These are phyloP conservation scores for Venustoraphidia nigricollis DNA, from an alignment of 2,888 invertebrate species.

Conservation along the genomic window DNA sequence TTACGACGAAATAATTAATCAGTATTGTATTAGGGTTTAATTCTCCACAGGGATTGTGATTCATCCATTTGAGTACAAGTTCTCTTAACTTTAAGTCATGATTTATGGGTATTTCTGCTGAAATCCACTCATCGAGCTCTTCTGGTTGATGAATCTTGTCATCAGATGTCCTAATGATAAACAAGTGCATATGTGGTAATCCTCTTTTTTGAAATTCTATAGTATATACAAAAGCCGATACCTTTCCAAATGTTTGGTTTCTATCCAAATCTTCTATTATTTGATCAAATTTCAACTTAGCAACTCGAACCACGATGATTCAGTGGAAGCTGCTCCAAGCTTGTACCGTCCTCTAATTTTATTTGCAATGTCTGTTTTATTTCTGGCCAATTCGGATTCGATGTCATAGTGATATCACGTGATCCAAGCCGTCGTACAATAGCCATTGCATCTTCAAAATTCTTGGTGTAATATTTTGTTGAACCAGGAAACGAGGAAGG, in stretches of 20 bases:
- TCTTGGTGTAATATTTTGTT: slow-evolving; percentile 9
- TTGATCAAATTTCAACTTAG: slow-evolving; percentile 11
- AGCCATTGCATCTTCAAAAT: slow-evolving; percentile 14
- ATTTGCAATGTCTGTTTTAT: slow-evolving; percentile 12
- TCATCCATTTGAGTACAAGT: slow-evolving; percentile 11
- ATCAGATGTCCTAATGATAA: slow-evolving; percentile 10
- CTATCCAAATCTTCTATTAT: slow-evolving; percentile 11
- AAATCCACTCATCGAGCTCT: slow-evolving; percentile 12
- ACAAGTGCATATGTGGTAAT: background rate
- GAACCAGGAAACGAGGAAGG: slow-evolving; percentile 10
- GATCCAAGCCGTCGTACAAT: slow-evolving; percentile 12
- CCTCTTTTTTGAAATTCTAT: no score
- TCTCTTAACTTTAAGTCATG: slow-evolving; percentile 11
- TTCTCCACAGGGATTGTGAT: slow-evolving; percentile 10
- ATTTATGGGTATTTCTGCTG: slow-evolving; percentile 12
- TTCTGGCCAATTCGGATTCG: slow-evolving; percentile 16
- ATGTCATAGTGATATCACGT: slow-evolving; percentile 15
- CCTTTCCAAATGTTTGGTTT: slow-evolving; percentile 11
- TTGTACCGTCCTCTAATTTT: slow-evolving; percentile 11
- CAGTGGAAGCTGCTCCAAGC: slow-evolving; percentile 11
- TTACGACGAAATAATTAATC: no score
- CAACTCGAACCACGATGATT: slow-evolving; percentile 11
- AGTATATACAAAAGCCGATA: slow-evolving; percentile 10
- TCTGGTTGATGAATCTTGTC: slow-evolving; percentile 11
- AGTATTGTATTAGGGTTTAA: slow-evolving; percentile 10